phyloP scores from a whole-genome alignment of 2,888 invertebrate species.

The Prosapia bicincta region DNA sequence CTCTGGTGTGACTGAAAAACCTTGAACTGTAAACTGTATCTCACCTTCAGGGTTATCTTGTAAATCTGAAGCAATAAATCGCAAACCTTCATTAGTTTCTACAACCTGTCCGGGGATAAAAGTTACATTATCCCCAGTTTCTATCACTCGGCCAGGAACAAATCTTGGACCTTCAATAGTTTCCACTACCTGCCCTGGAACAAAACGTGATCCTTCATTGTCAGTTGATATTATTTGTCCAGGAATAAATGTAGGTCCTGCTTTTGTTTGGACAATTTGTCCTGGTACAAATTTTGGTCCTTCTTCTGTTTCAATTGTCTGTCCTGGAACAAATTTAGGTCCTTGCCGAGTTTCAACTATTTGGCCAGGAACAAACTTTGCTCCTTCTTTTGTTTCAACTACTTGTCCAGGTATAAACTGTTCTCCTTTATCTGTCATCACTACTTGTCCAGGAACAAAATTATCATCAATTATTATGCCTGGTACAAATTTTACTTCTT shows the following conservation, averaged over 20 bases:
- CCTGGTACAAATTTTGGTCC: conserved; percentile 75
- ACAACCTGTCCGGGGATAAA: conserved; percentile 53
- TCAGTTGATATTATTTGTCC: conserved; percentile 69
- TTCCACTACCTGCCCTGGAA: conserved; percentile 68
- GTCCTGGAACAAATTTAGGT: conserved; percentile 65
- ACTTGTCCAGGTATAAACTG: conserved; percentile 70
- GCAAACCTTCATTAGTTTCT: conserved; percentile 53
- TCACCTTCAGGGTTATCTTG: conserved; percentile 62
- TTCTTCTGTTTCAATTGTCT: conserved; percentile 66
- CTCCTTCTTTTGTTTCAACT: conserved; percentile 63
- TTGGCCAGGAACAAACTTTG: conserved; percentile 75
- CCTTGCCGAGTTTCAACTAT: conserved; percentile 66
- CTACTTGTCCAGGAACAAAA: conserved; percentile 66
- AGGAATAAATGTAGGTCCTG: conserved; percentile 72
- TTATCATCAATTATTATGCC: conserved; percentile 64
- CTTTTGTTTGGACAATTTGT: conserved; percentile 69
- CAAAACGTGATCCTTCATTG: conserved; percentile 58
- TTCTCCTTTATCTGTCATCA: conserved; percentile 64
- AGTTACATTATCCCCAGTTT: conserved; percentile 48
- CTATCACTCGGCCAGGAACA: conserved; percentile 51
- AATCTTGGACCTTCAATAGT: conserved; percentile 66
- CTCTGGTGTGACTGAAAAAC: conserved; percentile 56
- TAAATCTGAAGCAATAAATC: conserved; percentile 65
- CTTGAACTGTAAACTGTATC: conserved; percentile 66
- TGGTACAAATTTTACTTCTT: conserved; percentile 63